Evolutionary conservation across 2,888 invertebrate genomes (phyloP), one percentile per base, ranked within the genome.

Genomic region (Julus scanicus): DNA sequence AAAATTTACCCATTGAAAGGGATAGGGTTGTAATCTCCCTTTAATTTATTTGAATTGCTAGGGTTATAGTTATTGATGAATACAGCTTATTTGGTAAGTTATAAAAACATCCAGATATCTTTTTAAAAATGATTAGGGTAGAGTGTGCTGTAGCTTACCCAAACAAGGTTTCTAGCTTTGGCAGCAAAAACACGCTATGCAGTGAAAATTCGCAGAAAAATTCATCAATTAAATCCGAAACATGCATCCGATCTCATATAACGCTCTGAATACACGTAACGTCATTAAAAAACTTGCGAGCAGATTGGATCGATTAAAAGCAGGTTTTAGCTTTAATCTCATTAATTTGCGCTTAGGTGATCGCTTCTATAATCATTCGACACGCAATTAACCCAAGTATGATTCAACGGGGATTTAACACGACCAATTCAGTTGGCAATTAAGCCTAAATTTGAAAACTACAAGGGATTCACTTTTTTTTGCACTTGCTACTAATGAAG

Each of bases 341-440:
- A 84, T 84, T 84, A 84, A 84, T 84, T 84, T 84, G 84, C 84
- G 84, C 84, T 84, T 84, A 84, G 48, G 84, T 84, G 84, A 84
- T 84, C 84, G 48, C 40, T 84, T 40, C 84, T 40, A 84, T 84
- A 40, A 71, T 84, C 48, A 84, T 84, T 84, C 84, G 40, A 84
- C 84, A 84, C 84, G 84, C 84, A 84, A 84, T 84, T 84, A 84
- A 84, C 84, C 48, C n/a, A 48, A 84, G 48, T 84, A 84, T 84
- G 48, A 84, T 84, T 84, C 84, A 44, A 48, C 84, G 40, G 84
- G 48, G 84, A 84, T 84, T 84, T 71, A 71, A 71, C 71, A 71
- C 71, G 71, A 29, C 71, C 71, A 71, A 71, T 71, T 71, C 71
- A 71, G 29, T 71, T 71, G 71, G 29, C 71, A 71, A 71, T 71